Evolutionary conservation across 2,888 invertebrate genomes (phyloP).

Genomic region (Heliconius hortense): DNA sequence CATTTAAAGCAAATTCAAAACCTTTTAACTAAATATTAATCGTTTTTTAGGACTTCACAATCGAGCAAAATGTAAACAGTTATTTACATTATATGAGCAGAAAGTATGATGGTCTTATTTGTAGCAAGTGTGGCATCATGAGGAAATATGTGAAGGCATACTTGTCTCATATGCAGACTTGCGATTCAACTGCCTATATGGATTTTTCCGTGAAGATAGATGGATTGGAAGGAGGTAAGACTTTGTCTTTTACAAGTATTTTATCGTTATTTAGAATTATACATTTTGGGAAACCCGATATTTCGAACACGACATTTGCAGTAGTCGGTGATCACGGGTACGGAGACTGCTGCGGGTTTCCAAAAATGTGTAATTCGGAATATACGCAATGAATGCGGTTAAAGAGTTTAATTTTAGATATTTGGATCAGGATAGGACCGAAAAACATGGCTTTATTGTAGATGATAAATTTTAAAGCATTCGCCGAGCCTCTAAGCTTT

Average conservation of each 20-base stretch:
- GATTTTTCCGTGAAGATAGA: conserved; percentile 18
- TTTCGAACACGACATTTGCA: too few species aligned
- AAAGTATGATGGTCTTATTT: conserved; percentile 46
- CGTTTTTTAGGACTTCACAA: conserved; percentile 46
- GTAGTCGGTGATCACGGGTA: too few species aligned
- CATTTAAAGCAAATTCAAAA: neutral
- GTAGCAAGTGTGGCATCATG: conserved; percentile 50
- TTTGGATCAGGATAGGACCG: neutral
- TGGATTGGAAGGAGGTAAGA: conserved; percentile 21
- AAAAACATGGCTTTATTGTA: too few species aligned
- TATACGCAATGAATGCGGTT: too few species aligned
- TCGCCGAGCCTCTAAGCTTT: neutral
- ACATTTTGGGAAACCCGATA: too few species aligned
- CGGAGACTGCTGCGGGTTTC: too few species aligned
- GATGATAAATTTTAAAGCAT: neutral
- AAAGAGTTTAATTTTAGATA: neutral
- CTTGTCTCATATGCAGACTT: conserved; percentile 43
- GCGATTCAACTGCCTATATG: conserved; percentile 29
- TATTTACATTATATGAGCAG: conserved; percentile 47
- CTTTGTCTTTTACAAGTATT: too few species aligned
- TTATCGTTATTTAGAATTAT: too few species aligned
- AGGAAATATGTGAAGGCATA: conserved; percentile 56
- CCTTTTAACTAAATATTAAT: neutral
- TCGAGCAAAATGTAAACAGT: conserved; percentile 42
- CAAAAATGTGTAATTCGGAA: too few species aligned